phyloP scores from a whole-genome alignment of 2,113 vertebrate species.

The Pterocles gutturalis region DNA sequence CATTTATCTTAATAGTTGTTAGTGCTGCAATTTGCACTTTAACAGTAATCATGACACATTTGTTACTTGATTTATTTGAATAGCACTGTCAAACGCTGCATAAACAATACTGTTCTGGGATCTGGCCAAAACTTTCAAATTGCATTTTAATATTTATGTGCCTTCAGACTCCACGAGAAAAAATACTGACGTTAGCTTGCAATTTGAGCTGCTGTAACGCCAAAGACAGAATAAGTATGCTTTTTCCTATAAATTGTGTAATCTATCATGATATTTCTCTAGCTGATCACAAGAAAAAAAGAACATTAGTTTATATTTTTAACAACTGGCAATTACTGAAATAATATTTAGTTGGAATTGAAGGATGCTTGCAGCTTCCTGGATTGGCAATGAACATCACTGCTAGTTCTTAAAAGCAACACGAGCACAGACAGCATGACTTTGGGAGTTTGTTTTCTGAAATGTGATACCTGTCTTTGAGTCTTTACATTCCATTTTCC shows the following conservation, averaged over 20 bases:
- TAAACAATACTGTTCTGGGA: constrained; percentile 64
- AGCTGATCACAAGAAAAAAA: neutral
- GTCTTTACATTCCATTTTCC: neutral
- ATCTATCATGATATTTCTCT: constrained; percentile 43
- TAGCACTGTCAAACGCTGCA: constrained; percentile 51
- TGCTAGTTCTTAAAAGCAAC: neutral
- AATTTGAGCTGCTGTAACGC: neutral
- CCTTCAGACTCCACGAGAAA: constrained; percentile 20
- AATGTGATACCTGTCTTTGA: neutral
- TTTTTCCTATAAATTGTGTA: neutral
- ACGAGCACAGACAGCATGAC: neutral
- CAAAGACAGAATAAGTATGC: neutral
- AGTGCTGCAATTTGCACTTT: constrained; percentile 55
- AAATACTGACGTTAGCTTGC: constrained; percentile 17
- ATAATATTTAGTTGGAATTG: constrained; percentile 48
- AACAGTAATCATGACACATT: constrained; percentile 67
- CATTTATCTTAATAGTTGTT: constrained; percentile 67
- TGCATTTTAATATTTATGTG: constrained; percentile 69
- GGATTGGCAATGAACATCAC: neutral
- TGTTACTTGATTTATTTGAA: constrained; percentile 69
- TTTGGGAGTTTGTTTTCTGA: neutral
- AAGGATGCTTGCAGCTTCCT: neutral
- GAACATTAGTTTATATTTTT: constrained; percentile 34
- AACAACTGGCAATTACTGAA: constrained; percentile 35
- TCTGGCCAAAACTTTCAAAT: constrained; percentile 53